Conservation (phyloP, 1,140 invertebrate species). For the Idris sp. region DNA sequence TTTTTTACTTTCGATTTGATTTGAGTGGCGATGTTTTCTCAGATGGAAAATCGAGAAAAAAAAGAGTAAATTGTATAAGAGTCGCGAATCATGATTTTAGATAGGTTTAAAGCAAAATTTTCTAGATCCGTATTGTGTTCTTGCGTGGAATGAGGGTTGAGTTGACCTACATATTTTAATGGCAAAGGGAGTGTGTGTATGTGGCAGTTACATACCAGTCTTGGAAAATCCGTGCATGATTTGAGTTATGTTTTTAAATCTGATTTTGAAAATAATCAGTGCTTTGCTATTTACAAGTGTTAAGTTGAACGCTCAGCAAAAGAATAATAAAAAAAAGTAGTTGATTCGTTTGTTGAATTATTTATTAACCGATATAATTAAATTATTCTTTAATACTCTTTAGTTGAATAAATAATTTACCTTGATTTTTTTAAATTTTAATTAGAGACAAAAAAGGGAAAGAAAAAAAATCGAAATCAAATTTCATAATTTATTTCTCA, state of each 20-base stretch:
- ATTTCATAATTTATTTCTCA: no score
- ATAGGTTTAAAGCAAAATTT: slow-evolving; percentile 31
- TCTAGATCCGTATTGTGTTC: slow-evolving; percentile 16
- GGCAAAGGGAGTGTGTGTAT: background rate
- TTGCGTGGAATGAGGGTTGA: slow-evolving; percentile 9
- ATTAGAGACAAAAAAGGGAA: no score
- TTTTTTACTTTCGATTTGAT: slow-evolving; percentile 16
- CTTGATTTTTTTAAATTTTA: no score
- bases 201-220: background rate
- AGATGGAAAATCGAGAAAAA: slow-evolving; percentile 43
- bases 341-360: background rate
- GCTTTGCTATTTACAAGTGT: slow-evolving; percentile 6
- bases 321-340: background rate
- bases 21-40: slow-evolving; percentile 9
- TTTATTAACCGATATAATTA: no score
- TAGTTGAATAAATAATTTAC: no score
- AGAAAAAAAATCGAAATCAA: no score
- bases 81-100: slow-evolving; percentile 30
- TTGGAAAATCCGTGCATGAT: slow-evolving; percentile 9
- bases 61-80: slow-evolving; percentile 35
- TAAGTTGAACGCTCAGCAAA: background rate
- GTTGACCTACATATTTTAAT: slow-evolving; percentile 52
- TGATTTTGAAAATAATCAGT: slow-evolving; percentile 26
- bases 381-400: no score
- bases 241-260: slow-evolving; percentile 28